A percentile compares a stretch with the other conserved stretches of the same genome.
phyloP scores from a whole-genome alignment of 2,113 vertebrate genomes.

The Mohoua ochrocephala region DNA sequence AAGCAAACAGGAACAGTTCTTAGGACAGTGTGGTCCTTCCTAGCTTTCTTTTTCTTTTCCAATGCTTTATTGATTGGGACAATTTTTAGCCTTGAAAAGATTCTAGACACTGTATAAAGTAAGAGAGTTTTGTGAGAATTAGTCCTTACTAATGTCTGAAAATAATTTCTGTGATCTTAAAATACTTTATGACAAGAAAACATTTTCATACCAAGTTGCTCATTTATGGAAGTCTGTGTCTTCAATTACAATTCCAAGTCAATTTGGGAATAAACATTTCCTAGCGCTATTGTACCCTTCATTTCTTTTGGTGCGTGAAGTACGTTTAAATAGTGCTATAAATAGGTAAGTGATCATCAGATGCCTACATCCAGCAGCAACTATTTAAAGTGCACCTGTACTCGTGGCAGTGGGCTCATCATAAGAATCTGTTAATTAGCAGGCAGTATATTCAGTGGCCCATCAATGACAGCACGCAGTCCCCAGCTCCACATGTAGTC shows the following conservation, averaged over 20 bases:
- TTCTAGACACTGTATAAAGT: background rate
- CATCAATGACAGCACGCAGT: background rate
- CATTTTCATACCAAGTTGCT: background rate
- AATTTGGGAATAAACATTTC: background rate
- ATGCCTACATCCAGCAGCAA: background rate
- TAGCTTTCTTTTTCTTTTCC: background rate
- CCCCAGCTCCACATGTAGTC: background rate
- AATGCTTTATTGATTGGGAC: background rate
- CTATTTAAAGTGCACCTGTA: background rate
- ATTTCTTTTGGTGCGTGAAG: background rate
- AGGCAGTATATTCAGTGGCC: background rate
- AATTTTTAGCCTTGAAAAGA: background rate
- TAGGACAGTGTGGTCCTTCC: background rate
- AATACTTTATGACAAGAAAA: background rate
- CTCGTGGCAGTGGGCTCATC: background rate
- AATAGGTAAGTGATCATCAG: background rate
- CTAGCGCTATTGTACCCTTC: background rate
- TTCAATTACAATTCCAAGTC: background rate
- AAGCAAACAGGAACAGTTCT: background rate
- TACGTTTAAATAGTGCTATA: background rate
- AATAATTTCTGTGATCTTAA: background rate
- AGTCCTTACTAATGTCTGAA: background rate
- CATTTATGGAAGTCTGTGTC: background rate
- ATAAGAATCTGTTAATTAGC: background rate
- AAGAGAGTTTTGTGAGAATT: background rate